phyloP scores from a whole-genome alignment of 2,113 vertebrate genomes.

The Elachura formosa region DNA sequence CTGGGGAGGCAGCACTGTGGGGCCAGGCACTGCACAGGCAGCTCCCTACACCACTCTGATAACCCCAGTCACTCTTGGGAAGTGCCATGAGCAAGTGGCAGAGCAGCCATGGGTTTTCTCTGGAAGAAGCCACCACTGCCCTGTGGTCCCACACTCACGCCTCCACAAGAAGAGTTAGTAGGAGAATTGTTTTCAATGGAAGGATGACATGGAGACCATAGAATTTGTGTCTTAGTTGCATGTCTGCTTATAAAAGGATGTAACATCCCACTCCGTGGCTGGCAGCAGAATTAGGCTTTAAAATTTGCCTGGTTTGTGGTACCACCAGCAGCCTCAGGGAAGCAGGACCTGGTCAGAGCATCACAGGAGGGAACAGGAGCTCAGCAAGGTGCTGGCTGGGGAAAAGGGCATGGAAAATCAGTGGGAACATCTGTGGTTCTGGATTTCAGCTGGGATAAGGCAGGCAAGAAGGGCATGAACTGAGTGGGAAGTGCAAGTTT shows the following conservation, averaged over 20 bases:
- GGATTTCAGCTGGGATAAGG: neutral
- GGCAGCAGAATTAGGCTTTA: neutral
- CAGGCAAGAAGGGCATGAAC: neutral
- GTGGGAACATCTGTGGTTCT: neutral
- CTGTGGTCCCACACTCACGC: neutral
- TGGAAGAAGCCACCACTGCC: neutral
- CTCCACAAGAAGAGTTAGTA: fast-evolving
- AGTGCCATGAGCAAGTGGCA: neutral
- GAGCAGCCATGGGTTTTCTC: neutral
- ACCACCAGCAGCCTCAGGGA: neutral
- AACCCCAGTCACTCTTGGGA: neutral
- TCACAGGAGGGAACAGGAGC: neutral
- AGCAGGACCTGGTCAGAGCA: neutral
- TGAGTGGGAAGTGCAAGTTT: neutral
- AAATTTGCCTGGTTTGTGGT: fast-evolving
- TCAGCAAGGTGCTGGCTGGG: neutral
- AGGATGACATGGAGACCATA: neutral
- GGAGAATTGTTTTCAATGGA: neutral
- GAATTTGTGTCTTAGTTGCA: neutral
- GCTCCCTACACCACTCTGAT: neutral
- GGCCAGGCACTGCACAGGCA: neutral
- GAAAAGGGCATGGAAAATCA: neutral
- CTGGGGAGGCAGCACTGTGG: neutral
- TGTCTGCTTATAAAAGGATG: neutral
- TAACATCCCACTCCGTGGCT: neutral